A percentile compares a stretch with the other conserved stretches of the same genome.
Conservation (phyloP, 1,140 invertebrate genomes). For the Microvelia longipes region DNA sequence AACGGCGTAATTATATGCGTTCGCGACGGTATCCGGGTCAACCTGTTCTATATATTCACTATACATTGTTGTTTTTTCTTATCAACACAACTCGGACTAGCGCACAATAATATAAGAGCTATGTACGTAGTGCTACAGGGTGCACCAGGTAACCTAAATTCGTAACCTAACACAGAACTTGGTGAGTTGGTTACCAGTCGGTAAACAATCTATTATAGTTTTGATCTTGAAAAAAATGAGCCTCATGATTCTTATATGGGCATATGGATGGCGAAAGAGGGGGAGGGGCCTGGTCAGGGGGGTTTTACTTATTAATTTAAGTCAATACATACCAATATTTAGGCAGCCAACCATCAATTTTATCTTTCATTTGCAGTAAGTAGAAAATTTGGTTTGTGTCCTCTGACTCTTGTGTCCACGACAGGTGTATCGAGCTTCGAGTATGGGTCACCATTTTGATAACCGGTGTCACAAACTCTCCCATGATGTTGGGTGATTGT, state of each 20-base stretch:
- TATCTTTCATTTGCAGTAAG: conserved; percentile 11
- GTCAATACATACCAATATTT: conserved; percentile 7
- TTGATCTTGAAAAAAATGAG: not conserved
- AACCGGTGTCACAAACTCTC: not conserved
- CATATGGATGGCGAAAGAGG: not conserved
- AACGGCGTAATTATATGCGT: no score
- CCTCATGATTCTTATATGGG: no score
- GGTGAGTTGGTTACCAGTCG: not conserved
- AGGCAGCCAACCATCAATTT: not conserved
- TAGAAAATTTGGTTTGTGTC: not conserved
- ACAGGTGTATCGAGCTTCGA: not conserved
- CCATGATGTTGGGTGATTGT: no score
- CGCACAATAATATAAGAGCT: not conserved
- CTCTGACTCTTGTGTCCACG: not conserved
- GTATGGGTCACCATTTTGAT: not conserved
- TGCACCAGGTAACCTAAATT: not conserved
- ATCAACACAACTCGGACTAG: no score
- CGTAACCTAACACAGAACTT: not conserved
- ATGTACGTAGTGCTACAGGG: not conserved
- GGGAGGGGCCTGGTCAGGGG: not conserved
- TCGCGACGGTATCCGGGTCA: no score
- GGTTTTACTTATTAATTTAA: not conserved
- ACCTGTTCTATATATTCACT: no score
- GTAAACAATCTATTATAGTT: not conserved
- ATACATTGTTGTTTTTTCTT: no score